A percentile compares a stretch with the other conserved stretches of the same genome.
Conservation (phyloP, 2,113 vertebrate genomes). For the Bambusicola thoracicus region DNA sequence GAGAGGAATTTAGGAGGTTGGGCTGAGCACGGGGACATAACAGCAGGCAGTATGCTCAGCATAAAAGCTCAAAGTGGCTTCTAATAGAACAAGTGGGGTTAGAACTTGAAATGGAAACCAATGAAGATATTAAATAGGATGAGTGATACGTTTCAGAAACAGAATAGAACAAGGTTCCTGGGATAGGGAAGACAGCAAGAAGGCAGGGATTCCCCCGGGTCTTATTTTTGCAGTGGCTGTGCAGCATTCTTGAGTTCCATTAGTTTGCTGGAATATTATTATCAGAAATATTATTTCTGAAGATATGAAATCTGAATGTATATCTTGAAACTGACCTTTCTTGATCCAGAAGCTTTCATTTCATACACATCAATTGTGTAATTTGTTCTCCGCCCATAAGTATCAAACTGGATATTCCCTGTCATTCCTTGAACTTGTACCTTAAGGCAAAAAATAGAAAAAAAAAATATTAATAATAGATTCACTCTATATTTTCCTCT, state of each 20-base stretch:
- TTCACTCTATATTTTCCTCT: not conserved
- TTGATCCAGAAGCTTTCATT: slow-evolving; percentile 91
- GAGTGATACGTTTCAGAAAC: not conserved
- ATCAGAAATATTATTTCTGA: not conserved
- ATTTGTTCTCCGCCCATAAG: slow-evolving; percentile 96
- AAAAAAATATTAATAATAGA: not conserved
- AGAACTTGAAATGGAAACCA: not conserved
- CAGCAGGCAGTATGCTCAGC: not conserved
- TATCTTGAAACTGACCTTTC: slow-evolving; percentile 86
- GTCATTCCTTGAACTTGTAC: slow-evolving; percentile 99
- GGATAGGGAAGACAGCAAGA: not conserved
- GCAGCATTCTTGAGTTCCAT: not conserved
- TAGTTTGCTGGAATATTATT: not conserved
- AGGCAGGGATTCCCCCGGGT: not conserved
- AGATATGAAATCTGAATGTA: not conserved
- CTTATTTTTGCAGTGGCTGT: not conserved
- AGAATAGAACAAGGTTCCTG: not conserved
- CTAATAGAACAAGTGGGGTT: not conserved
- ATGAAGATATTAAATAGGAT: not conserved
- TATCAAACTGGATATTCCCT: slow-evolving; percentile 98
- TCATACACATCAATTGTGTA: slow-evolving; percentile 98
- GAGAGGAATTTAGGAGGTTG: not conserved
- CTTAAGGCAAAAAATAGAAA: slow-evolving; percentile 75
- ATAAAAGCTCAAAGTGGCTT: not conserved
- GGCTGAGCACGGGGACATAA: not conserved